phyloP scores from a whole-genome alignment of 2,888 invertebrate species.

The Villa cingulata region DNA sequence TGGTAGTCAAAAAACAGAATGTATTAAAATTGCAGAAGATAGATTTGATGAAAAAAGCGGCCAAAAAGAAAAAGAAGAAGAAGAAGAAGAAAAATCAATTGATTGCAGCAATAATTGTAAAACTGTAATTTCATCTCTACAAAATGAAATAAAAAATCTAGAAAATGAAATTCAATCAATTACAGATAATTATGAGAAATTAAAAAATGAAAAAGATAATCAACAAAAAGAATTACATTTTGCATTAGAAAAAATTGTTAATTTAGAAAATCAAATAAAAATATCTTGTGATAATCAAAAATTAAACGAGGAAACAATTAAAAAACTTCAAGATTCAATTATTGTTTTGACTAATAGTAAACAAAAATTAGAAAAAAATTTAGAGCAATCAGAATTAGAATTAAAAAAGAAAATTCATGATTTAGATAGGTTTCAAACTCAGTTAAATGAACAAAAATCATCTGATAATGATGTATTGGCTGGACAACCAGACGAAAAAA shows the following conservation, averaged over 20 bases:
- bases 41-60: background rate
- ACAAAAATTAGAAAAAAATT: background rate
- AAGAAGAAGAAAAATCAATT: background rate
- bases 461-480: too few relatives aligned
- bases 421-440: too few relatives aligned
- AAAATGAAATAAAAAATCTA: background rate
- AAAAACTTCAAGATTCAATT: background rate
- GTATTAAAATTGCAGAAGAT: background rate
- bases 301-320: background rate
- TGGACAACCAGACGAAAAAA: too few relatives aligned
- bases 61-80: background rate
- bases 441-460: too few relatives aligned
- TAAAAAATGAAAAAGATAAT: background rate
- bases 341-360: constrained; percentile 3
- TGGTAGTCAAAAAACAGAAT: background rate
- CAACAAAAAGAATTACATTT: background rate
- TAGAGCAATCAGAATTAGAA: background rate
- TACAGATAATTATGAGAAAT: constrained; percentile 10
- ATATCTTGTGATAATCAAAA: constrained; percentile 13
- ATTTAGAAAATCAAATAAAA: too few relatives aligned
- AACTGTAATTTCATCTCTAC: background rate
- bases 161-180: constrained; percentile 1
- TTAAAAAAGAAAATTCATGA: background rate
- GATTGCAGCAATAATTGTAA: background rate
- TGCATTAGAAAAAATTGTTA: background rate